These are phyloP conservation scores for Bos javanicus DNA, from an alignment of 2,113 vertebrate species.

Conservation along the genomic window DNA sequence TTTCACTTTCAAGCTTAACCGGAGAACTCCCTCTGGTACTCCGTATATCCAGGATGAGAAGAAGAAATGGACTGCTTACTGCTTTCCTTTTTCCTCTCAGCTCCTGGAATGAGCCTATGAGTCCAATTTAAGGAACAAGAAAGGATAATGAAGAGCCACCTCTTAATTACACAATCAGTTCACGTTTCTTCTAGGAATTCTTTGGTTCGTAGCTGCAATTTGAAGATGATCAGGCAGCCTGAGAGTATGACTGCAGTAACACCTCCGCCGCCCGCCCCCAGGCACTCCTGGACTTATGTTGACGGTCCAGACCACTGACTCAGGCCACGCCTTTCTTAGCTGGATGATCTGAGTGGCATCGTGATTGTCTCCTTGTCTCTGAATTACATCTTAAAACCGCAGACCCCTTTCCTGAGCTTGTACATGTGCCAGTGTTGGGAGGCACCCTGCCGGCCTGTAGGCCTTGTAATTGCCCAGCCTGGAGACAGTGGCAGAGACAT, in stretches of 20 bases:
- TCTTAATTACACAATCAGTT: slow-evolving; percentile 61
- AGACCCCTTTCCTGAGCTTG: neutral
- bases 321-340: neutral
- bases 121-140: slow-evolving; percentile 55
- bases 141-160: slow-evolving; percentile 48
- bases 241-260: neutral
- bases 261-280: no score
- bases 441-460: neutral
- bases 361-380: neutral
- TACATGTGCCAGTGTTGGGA: neutral
- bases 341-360: neutral
- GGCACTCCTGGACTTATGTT: neutral
- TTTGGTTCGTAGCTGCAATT: neutral
- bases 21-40: neutral
- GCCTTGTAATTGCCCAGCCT: neutral
- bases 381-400: neutral
- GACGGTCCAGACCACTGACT: neutral
- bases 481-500: neutral
- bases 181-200: slow-evolving; percentile 39
- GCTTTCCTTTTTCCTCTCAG: neutral
- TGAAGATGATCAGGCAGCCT: neutral
- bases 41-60: neutral
- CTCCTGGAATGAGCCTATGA: slow-evolving; percentile 34
- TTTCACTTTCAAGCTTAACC: neutral
- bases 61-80: neutral